These are phyloP conservation scores for Aphelinus certus DNA, from an alignment of 1,140 invertebrate species.

Conservation along the genomic window DNA sequence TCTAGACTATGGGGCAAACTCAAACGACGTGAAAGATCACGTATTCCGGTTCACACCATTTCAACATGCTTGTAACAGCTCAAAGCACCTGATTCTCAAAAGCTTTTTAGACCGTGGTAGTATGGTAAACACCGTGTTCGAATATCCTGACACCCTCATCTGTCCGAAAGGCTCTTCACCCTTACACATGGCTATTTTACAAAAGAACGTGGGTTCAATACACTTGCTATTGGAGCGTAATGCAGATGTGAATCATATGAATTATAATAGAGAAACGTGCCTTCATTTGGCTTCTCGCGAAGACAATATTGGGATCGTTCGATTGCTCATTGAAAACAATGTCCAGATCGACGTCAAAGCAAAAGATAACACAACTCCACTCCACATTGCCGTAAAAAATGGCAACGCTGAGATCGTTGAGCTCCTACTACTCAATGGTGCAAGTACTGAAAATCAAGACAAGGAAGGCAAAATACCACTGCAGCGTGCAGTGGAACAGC, in stretches of 20 bases:
- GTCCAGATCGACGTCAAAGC: background rate
- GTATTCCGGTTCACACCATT: conserved; percentile 6
- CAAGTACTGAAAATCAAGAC: background rate
- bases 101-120: background rate
- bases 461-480: background rate
- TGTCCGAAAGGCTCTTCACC: conserved; percentile 4
- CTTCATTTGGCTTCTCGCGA: background rate
- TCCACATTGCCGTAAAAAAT: background rate
- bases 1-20: background rate
- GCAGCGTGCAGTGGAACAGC: background rate
- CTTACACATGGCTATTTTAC: background rate
- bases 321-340: background rate
- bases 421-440: background rate
- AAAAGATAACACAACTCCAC: background rate
- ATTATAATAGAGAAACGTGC: background rate
- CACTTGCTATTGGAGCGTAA: background rate
- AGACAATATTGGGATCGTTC: background rate
- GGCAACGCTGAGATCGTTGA: background rate
- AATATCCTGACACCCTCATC: background rate
- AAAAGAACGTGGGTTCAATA: background rate
- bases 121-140: background rate
- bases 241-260: background rate
- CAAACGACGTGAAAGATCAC: background rate
- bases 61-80: background rate
- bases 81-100: background rate